Base-by-base conservation (phyloP, 1,140 invertebrate genomes). In the Bombus waltoni region DNA sequence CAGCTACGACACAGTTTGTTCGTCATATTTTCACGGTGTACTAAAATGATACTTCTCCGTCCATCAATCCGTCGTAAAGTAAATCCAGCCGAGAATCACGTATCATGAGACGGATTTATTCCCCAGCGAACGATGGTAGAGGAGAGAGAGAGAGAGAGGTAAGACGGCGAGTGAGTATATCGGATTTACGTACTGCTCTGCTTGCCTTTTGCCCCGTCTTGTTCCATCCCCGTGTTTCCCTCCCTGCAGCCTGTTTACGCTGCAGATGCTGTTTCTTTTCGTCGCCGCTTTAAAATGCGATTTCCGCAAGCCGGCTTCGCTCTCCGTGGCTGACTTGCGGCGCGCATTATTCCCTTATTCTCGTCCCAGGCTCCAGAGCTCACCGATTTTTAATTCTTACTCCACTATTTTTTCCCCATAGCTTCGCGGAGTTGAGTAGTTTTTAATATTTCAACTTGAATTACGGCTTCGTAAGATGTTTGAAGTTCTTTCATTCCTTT, bases 81-180 rank as follows among this genome's bases (percentile, higher is more conserved):
- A 90, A 90, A 90, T 90, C 88, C 89, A 77, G 80, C 80, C 70
- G 88, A 77, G 89, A 88, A 82, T 83, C 87, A 88, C 83, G 83
- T 90, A 90, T 90, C 89, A 77, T 84, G 88, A 88, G 92, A 92
- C 90, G 91, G 92, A 93, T 92, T 92, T 93, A 93, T 92, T 93
- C 89, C 85, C 84, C 87, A 74, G 81, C 73, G 18, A 75, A 75
- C 88, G 86, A 81, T 89, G 78, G 79, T 65, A 22, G 85, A 87
- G 92, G 87, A 88, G 85, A 90, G 88, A 91, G 87, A 88, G 85
- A 90, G 88, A 91, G 85, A 78, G 88, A 91, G 87, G 86, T 83
- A 90, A 91, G 92, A 88, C 87, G 92, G 85, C 87, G 89, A 92
- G 90, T 87, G 92, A 92, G 92, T 93, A 92, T 93, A 93, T 93